Evolutionary conservation across 2,888 invertebrate species (phyloP), one percentile per base, ranked within the genome.

Genomic region (Trichacis sp.): DNA sequence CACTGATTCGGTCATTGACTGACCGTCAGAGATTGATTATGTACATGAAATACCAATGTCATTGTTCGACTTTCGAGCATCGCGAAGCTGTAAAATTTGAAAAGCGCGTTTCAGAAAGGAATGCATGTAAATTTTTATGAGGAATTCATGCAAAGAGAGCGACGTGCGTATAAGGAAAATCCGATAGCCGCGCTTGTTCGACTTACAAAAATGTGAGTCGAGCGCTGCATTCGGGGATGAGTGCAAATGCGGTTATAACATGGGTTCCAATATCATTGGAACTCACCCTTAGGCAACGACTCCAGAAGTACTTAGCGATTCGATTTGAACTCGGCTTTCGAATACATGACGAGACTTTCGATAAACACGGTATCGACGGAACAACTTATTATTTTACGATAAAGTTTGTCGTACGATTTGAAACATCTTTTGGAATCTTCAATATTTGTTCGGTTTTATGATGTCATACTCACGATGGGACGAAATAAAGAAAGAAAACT

Each of bases 251-350:
- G 33, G 33, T 33, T 33, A 33, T 33, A 33, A 33, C 33, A 33
- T n/a, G 33, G n/a, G 9, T 33, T 33, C 33, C 33, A 33, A 33
- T 33, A 33, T 33, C 33, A 5, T 9, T n/a, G 8, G n/a, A n/a
- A 33, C 8, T 8, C 15, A 11, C 18, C 42, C 18, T 17, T 9
- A 42, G 18, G 42, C 18, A 42, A n/a, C 18, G 18, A 18, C 18
- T 12, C 14, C 18, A 42, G 18, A 42, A 42, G 9, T 42, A 42
- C 42, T 42, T 42, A 42, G 18, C 42, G 42, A 42, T 18, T 42
- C 17, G 42, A 42, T 42, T 14, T 8, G 18, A 42, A 9, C 42
- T 2, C n/a, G 2, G 18, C 42, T 42, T 42, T 42, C 17, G 18
- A 15, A 42, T 42, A 14, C 42, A 42, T 42, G 5, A 42, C 18